phyloP scores from a whole-genome alignment of 1,140 invertebrate species.

The Microplitis mediator region DNA sequence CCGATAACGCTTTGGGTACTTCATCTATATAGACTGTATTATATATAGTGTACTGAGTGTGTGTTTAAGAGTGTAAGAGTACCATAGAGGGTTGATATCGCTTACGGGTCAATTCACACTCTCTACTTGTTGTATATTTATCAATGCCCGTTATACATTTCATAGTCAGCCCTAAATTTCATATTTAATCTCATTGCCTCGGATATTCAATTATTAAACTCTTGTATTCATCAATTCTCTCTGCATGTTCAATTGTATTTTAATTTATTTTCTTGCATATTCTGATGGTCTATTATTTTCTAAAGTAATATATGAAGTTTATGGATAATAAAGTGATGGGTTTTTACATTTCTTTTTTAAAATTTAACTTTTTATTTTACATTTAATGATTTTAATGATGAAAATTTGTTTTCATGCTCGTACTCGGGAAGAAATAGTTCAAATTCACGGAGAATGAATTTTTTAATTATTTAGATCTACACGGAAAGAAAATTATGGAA shows the following conservation, averaged over 20 bases:
- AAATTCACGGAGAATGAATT: no score
- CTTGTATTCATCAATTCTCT: conserved; percentile 10
- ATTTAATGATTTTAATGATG: no score
- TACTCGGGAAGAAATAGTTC: no score
- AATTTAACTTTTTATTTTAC: no score
- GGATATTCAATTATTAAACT: conserved; percentile 17
- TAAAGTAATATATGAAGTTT: no score
- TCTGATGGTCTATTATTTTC: not conserved
- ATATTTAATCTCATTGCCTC: conserved; percentile 10
- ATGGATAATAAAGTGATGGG: no score
- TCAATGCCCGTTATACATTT: not conserved
- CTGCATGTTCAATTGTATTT: not conserved
- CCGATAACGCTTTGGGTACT: conserved; percentile 42
- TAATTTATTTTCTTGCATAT: not conserved
- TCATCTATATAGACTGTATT: not conserved
- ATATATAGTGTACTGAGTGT: not conserved
- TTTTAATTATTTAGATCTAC: no score
- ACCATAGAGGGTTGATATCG: not conserved
- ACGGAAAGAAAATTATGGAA: no score
- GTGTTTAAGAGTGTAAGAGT: not conserved
- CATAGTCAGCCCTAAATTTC: conserved; percentile 5
- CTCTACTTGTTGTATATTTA: conserved; percentile 8
- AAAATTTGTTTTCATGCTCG: no score
- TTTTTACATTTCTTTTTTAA: no score
- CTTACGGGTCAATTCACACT: conserved; percentile 17